A percentile compares a stretch with the other conserved stretches of the same genome.
Evolutionary conservation across 2,888 invertebrate species (phyloP).

Genomic region (Teleiodes luculella): DNA sequence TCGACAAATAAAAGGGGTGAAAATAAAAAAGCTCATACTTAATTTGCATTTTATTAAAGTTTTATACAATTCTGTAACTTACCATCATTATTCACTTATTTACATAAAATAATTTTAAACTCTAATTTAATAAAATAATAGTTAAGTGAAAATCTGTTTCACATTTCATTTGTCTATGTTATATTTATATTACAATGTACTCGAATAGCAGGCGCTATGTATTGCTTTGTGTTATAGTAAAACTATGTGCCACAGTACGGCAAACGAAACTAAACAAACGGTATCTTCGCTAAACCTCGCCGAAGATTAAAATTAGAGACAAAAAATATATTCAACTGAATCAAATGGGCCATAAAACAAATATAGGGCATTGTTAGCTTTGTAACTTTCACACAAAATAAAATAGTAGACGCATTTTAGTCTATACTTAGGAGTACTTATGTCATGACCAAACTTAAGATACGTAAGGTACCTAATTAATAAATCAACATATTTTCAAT

Average conservation of each 20-base stretch:
- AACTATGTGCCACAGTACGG: too few species aligned
- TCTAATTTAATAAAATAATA: constrained; percentile 64
- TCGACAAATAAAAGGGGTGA: too few species aligned
- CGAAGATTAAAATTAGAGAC: too few species aligned
- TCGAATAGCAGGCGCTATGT: background rate
- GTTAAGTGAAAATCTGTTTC: constrained; percentile 27
- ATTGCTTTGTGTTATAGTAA: too few species aligned
- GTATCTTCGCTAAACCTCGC: too few species aligned
- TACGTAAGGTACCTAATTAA: constrained; percentile 12
- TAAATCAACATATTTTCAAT: constrained; percentile 45
- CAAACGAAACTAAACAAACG: too few species aligned
- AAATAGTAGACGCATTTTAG: too few species aligned
- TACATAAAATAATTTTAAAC: constrained; percentile 59
- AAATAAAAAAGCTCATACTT: constrained; percentile 29
- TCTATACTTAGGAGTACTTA: constrained; percentile 33
- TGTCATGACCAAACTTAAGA: constrained; percentile 68
- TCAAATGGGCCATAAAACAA: too few species aligned
- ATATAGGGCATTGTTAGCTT: too few species aligned
- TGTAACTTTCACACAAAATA: too few species aligned
- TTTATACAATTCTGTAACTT: constrained; percentile 59
- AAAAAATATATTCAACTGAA: too few species aligned
- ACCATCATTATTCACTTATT: constrained; percentile 47
- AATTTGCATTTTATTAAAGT: constrained; percentile 57
- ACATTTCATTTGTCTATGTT: constrained; percentile 21
- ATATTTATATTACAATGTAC: constrained; percentile 13